phyloP scores from a whole-genome alignment of 2,888 invertebrate species.

The Drosophila basisetae region DNA sequence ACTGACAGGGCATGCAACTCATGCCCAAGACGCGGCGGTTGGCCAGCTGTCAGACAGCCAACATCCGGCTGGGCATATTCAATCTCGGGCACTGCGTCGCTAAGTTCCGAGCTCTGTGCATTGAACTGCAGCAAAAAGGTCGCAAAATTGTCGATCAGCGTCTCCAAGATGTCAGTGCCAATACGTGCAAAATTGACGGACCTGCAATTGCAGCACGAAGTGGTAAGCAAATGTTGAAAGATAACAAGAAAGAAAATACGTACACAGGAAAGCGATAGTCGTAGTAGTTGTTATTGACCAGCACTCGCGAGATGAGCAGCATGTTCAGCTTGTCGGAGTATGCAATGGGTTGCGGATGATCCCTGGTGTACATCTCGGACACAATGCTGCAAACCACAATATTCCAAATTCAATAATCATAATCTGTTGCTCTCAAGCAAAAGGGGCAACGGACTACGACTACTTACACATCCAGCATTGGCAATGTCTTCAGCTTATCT shows the following conservation, averaged over 20 bases:
- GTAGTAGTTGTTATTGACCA: conserved; percentile 79
- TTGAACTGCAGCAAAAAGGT: conserved; percentile 83
- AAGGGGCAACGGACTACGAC: neutral
- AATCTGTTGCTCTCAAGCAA: neutral
- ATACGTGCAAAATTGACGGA: conserved; percentile 84
- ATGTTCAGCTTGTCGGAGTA: conserved; percentile 84
- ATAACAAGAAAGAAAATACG: conserved; percentile 30
- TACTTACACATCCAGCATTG: conserved; percentile 83
- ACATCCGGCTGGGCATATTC: conserved; percentile 75
- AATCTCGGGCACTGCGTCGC: conserved; percentile 64
- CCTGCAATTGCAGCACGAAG: conserved; percentile 43
- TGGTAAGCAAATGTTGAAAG: neutral
- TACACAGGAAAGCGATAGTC: conserved; percentile 84
- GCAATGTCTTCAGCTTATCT: conserved; percentile 80
- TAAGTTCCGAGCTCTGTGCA: conserved; percentile 65
- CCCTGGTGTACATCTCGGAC: conserved; percentile 82
- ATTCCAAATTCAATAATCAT: neutral
- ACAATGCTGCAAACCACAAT: conserved; percentile 75
- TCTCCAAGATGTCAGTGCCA: conserved; percentile 83
- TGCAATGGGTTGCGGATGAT: conserved; percentile 75
- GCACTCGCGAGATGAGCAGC: conserved; percentile 82
- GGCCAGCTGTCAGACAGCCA: conserved; percentile 69
- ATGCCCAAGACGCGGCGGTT: conserved; percentile 55
- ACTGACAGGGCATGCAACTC: conserved; percentile 71
- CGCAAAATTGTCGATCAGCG: conserved; percentile 80